Evolutionary conservation across 2,888 invertebrate species (phyloP), one percentile per base, ranked within the genome.

Genomic region (Metopia argyrocephala): DNA sequence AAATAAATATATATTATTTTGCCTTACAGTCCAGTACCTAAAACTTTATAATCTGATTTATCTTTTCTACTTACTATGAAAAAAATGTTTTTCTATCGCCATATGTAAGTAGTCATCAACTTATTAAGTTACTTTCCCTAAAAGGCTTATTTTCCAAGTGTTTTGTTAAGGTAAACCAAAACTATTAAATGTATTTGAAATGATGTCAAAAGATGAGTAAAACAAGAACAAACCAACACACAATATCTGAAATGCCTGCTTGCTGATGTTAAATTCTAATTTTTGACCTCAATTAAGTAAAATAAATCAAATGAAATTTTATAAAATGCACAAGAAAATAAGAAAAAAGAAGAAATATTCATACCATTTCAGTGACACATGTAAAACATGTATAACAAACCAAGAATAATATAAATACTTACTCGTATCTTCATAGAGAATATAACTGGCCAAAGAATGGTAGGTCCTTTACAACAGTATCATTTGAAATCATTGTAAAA

Each of bases 331-430:
- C 45, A 66, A 25, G 23, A 6, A 66, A 23, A 66, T 21, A 48
- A 3, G 4, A 52, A 0, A 46, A 65, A 64, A 65, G 59, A 61
- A 20, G n/a, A 38, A 45, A 3, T 25, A 78, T 5, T 31, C 52
- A 23, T 54, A 78, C 57, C 57, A 78, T 75, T 74, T 46, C 78
- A 81, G 70, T 81, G 81, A 78, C 81, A 78, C 81, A 78, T 78
- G 81, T 81, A 66, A 70, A 70, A 81, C 81, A 78, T 73, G 73
- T 78, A 71, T 78, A 78, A 54, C 61, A 52, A 3, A 52, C 38
- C 15, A 38, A 38, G 38, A 15, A 9, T 15, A 15, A 12, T 12
- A 38, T 12, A n/a, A n/a, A n/a, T n/a, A 38, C 38, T 12, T 15
- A 38, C 38, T 12, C n/a, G n/a, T n/a, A 38, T 12, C 15, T 0